Percentiles rank a stretch among this genome's conserved stretches.
These are phyloP conservation scores for Drosophila tripunctata DNA, from an alignment of 2,888 invertebrate genomes.

Conservation along the genomic window DNA sequence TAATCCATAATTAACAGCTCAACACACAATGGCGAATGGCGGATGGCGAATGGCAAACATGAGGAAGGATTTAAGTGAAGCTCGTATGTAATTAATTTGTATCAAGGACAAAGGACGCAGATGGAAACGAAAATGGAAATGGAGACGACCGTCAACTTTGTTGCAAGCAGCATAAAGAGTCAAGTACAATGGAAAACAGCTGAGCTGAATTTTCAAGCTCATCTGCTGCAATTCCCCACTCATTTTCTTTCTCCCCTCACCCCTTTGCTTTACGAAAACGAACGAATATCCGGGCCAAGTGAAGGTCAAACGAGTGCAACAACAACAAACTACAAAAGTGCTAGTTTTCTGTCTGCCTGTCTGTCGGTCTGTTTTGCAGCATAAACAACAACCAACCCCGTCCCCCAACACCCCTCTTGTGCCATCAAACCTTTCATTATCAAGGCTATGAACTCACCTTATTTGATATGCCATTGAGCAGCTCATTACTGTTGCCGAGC, in stretches of 20 bases:
- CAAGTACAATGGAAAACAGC: constrained; percentile 64
- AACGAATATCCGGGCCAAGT: constrained; percentile 56
- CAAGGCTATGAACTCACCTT: constrained; percentile 82
- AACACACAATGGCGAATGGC: constrained; percentile 3
- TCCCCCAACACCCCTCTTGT: constrained; percentile 4
- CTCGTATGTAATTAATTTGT: constrained; percentile 62
- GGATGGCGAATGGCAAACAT: constrained; percentile 4
- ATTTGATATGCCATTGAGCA: constrained; percentile 85
- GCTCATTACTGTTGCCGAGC: constrained; percentile 85
- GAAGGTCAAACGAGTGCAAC: constrained; percentile 74
- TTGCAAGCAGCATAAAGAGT: constrained; percentile 51
- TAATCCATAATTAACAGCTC: constrained; percentile 45
- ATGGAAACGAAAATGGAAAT: background rate
- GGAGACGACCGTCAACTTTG: constrained; percentile 21
- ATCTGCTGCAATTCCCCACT: background rate
- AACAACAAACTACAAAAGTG: constrained; percentile 45
- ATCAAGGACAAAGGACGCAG: constrained; percentile 52
- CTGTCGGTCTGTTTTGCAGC: constrained; percentile 8
- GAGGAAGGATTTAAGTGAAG: background rate
- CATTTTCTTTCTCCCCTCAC: background rate
- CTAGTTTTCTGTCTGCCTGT: constrained; percentile 32
- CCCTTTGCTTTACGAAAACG: background rate
- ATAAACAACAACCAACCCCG: constrained; percentile 38
- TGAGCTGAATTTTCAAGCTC: constrained; percentile 24
- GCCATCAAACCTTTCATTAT: constrained; percentile 54